phyloP scores from a whole-genome alignment of 2,113 vertebrate genomes.

The Tragelaphus buxtoni region DNA sequence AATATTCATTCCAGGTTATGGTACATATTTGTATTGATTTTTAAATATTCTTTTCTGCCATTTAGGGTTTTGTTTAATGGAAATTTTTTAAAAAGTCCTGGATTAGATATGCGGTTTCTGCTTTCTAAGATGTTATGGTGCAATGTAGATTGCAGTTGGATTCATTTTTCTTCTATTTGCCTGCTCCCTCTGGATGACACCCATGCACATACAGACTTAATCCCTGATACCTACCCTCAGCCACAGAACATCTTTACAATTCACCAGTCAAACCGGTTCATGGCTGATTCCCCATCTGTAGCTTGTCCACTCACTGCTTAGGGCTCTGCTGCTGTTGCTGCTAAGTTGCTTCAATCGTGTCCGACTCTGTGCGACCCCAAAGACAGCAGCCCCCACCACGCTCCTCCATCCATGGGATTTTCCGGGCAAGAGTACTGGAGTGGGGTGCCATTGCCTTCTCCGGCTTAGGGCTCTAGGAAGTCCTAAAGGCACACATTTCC shows the following conservation, averaged over 20 bases:
- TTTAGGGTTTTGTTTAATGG: neutral
- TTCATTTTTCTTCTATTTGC: neutral
- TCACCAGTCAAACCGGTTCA: neutral
- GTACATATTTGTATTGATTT: neutral
- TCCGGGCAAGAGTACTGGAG: too few relatives aligned
- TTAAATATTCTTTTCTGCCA: neutral
- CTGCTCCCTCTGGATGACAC: neutral
- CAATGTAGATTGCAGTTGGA: neutral
- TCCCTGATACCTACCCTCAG: neutral
- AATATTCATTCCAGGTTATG: neutral
- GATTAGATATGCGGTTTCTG: neutral
- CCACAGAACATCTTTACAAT: neutral
- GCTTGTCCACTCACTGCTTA: neutral
- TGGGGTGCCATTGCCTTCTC: too few relatives aligned
- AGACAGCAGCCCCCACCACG: too few relatives aligned
- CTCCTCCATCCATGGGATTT: too few relatives aligned
- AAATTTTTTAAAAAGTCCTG: neutral
- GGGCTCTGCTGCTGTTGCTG: too few relatives aligned
- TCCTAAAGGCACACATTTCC: neutral
- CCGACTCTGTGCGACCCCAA: too few relatives aligned
- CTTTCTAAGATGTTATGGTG: neutral
- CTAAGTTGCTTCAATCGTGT: too few relatives aligned
- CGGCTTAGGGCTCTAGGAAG: neutral
- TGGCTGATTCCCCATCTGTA: neutral
- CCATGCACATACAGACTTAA: rapidly evolving